Evolutionary conservation across 1,140 invertebrate genomes (phyloP), one percentile per base, ranked within the genome.

Genomic region (Manduca sexta): DNA sequence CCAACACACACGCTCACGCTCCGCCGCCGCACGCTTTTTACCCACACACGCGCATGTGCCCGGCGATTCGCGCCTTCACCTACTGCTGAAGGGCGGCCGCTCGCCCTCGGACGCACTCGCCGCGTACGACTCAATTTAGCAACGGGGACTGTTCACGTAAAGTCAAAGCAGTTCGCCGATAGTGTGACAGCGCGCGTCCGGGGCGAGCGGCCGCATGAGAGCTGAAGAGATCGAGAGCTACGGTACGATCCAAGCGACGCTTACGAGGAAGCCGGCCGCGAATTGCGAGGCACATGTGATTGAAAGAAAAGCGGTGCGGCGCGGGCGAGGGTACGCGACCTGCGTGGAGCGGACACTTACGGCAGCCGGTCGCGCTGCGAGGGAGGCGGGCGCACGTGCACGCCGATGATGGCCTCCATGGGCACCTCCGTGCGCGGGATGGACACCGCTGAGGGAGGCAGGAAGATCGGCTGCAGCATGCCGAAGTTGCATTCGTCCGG

Each of bases 361-460:
- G 90, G 87, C 90, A 92, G 67, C 89, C 90, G 86, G 90, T 95
- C 91, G 89, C 94, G 91, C 77, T 94, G 92, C 69, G 94, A 88
- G 45, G 89, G 90, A 70, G 90, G 89, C 85, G 93, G 94, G 40
- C 93, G 91, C 65, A 93, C 91, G 89, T 95, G 93, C 48, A 96
- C 94, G 49, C 95, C 95, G 75, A 97, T 97, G 74, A 97, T 96
- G 48, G 95, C 96, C 85, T 99, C 98, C 92, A 99, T 97, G 45
- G 96, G 96, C 70, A 99, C 95, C 87, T 99, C 97, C 52, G 98
- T 98, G 63, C 98, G 91, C 53, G 98, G 98, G 84, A 99, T 98
- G 78, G 97, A 98, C 67, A 99, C 95, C 74, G 94, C 94, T 89
- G 95, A 93, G 55, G 98, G 98, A 56, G 98, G 98, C 77, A 99